These are phyloP conservation scores for Ceratoteleas bidentatus DNA, from an alignment of 1,140 invertebrate genomes.

Conservation along the genomic window DNA sequence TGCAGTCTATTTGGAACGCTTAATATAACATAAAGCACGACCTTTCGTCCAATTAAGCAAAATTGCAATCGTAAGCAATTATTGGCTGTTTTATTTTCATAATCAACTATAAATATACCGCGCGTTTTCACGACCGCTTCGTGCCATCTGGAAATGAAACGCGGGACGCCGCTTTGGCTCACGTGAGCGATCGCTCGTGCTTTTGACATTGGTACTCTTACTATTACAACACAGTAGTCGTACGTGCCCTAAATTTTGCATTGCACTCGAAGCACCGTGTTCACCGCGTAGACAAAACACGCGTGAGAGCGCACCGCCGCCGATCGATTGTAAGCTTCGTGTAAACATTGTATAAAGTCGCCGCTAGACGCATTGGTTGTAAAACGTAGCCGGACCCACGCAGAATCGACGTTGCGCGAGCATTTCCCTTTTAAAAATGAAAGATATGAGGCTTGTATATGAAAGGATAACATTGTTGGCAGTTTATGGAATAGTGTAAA, in stretches of 20 bases:
- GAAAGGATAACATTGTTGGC: no score
- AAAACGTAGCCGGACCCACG: background rate
- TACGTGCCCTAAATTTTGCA: constrained; percentile 6
- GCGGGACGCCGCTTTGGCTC: no score
- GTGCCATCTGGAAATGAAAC: no score
- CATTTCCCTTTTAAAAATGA: constrained; percentile 13
- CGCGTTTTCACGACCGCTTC: no score
- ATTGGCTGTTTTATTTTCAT: constrained; percentile 1
- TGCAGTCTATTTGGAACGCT: no score
- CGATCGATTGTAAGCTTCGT: constrained; percentile 10
- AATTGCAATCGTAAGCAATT: background rate
- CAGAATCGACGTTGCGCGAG: constrained; percentile 6
- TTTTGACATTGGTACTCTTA: no score
- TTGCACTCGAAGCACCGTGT: background rate
- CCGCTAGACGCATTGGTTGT: constrained; percentile 8
- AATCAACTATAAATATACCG: background rate
- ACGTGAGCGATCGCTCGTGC: no score
- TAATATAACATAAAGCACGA: background rate
- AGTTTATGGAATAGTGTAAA: no score
- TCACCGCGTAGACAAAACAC: background rate
- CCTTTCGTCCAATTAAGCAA: constrained; percentile 1
- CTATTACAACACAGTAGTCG: no score
- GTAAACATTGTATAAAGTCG: constrained; percentile 32
- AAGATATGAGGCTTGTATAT: no score
- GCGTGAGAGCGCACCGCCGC: background rate